A percentile compares a stretch with the other conserved stretches of the same genome.
These are phyloP conservation scores for Loriculus beryllinus DNA, from an alignment of 2,797 vertebrate species.

Conservation along the genomic window DNA sequence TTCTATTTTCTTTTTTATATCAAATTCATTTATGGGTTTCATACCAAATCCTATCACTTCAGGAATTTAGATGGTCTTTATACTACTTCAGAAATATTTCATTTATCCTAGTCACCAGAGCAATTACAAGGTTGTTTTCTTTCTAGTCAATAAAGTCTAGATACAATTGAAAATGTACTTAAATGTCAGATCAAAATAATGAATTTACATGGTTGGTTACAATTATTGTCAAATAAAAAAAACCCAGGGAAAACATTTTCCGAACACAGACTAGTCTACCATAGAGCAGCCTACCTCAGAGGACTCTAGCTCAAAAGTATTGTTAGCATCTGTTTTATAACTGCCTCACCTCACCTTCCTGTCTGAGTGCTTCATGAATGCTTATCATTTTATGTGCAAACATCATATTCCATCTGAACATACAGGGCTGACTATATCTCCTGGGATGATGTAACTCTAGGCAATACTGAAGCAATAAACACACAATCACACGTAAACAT, in stretches of 20 bases:
- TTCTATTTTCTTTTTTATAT: background rate
- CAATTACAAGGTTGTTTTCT: background rate
- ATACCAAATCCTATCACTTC: background rate
- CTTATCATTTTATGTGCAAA: constrained; percentile 44
- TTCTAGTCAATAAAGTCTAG: background rate
- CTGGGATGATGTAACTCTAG: constrained; percentile 47
- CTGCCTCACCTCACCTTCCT: constrained; percentile 16
- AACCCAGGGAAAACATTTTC: background rate
- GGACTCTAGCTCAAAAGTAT: background rate
- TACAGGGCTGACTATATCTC: constrained; percentile 7
- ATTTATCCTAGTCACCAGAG: constrained; percentile 6
- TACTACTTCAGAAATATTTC: background rate
- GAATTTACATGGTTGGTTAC: background rate
- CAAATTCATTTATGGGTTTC: constrained; percentile 6
- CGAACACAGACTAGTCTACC: background rate
- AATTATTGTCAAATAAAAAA: constrained; percentile 19
- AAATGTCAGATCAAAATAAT: constrained; percentile 22
- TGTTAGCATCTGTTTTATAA: constrained; percentile 39
- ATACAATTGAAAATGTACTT: constrained; percentile 4
- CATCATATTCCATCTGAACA: constrained; percentile 42
- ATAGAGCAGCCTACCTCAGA: background rate
- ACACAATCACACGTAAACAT: constrained; percentile 42
- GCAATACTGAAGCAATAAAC: constrained; percentile 48
- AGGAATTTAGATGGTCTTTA: background rate
- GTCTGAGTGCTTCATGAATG: constrained; percentile 31